Evolutionary conservation across 2,113 vertebrate genomes (phyloP).

Genomic region (Melanocharis versteri): DNA sequence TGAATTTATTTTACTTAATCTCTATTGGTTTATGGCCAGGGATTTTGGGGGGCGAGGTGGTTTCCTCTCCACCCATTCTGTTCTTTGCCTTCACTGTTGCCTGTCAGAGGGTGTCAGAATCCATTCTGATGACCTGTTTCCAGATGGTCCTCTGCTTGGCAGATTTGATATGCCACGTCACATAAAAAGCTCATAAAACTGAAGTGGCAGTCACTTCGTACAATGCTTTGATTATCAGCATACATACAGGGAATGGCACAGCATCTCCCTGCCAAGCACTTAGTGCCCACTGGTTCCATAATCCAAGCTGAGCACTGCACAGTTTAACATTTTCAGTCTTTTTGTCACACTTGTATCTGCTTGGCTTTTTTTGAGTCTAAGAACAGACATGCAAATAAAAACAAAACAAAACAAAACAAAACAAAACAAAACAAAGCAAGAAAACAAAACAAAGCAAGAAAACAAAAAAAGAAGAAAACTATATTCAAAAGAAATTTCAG

Average conservation of each 20-base stretch:
- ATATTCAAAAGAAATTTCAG: background rate
- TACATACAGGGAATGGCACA: background rate
- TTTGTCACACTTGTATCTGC: background rate
- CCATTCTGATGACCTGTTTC: constrained; percentile 45
- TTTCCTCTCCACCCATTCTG: fast-evolving
- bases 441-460: background rate
- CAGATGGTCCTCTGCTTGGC: constrained; percentile 63
- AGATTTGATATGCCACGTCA: constrained; percentile 67
- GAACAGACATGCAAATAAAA: background rate
- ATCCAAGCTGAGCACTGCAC: background rate
- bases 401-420: background rate
- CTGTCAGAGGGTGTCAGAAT: constrained; percentile 44
- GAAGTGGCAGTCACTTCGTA: constrained; percentile 55
- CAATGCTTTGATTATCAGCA: constrained; percentile 59
- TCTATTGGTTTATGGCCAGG: background rate
- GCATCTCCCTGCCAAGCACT: constrained; percentile 22
- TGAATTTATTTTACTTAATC: background rate
- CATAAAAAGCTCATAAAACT: constrained; percentile 65
- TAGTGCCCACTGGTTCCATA: background rate
- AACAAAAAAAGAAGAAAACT: background rate
- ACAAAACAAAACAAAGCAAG: fast-evolving
- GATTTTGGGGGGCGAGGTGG: fast-evolving
- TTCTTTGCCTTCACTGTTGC: background rate
- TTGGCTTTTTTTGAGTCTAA: background rate
- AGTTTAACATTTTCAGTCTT: constrained; percentile 21